These are phyloP conservation scores for Rhinichthys osculus DNA, from an alignment of 2,797 vertebrate species.

Conservation along the genomic window DNA sequence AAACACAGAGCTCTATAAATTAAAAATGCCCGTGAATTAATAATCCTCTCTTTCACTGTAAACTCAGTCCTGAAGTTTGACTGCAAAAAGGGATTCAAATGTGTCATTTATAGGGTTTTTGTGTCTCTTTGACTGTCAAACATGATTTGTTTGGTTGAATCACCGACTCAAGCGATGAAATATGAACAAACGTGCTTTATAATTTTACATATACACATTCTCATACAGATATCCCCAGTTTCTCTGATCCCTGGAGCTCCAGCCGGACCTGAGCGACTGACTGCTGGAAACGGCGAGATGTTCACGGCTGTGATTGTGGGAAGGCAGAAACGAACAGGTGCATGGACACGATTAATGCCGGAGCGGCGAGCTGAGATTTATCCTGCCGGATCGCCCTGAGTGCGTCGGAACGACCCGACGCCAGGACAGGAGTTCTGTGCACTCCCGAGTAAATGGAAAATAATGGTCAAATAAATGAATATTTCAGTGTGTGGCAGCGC, in stretches of 20 bases:
- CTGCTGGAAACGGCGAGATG: neutral
- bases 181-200: too few relatives aligned
- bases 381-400: slow-evolving; percentile 23
- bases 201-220: too few relatives aligned
- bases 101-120: neutral
- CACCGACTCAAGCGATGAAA: neutral
- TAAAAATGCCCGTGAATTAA: neutral
- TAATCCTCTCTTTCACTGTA: too few relatives aligned
- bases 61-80: too few relatives aligned
- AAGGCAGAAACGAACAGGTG: slow-evolving; percentile 35
- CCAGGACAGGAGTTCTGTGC: slow-evolving; percentile 29
- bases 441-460: slow-evolving; percentile 54
- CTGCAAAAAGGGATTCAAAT: neutral
- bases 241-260: neutral
- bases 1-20: neutral
- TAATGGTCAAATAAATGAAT: slow-evolving; percentile 58
- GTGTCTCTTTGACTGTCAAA: neutral
- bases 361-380: slow-evolving; percentile 38
- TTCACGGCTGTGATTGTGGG: slow-evolving; percentile 31
- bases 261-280: too few relatives aligned
- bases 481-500: slow-evolving; percentile 47
- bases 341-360: slow-evolving; percentile 36
- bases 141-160: neutral
- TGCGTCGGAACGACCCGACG: slow-evolving; percentile 51
- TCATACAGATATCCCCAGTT: neutral